Evolutionary conservation across 2,797 vertebrate genomes (phyloP).

Genomic region (Clarias pachynema): DNA sequence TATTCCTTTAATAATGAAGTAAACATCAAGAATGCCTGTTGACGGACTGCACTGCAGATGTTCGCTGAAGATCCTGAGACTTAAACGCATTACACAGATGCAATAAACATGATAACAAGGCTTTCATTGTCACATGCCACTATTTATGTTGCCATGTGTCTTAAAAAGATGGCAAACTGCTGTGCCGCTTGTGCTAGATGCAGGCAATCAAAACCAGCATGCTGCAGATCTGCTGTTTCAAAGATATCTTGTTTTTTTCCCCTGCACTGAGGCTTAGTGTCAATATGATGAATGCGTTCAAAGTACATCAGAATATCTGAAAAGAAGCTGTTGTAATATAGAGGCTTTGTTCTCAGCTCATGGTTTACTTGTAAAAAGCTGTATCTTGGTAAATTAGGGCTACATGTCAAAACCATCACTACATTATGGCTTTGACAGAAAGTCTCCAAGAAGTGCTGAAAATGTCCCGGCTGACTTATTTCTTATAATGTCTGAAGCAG

Average conservation of each 20-base stretch:
- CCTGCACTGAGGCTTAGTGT: slow-evolving; percentile 44
- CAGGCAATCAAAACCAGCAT: slow-evolving; percentile 16
- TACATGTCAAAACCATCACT: background rate
- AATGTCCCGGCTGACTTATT: slow-evolving; percentile 14
- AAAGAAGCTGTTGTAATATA: background rate
- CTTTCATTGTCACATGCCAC: slow-evolving; percentile 1
- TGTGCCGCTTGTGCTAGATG: slow-evolving; percentile 9
- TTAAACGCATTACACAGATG: background rate
- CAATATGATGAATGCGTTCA: slow-evolving; percentile 40
- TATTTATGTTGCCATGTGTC: slow-evolving; percentile 13
- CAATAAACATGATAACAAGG: slow-evolving; percentile 9
- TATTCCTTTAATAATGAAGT: background rate
- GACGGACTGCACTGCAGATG: background rate
- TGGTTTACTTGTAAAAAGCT: slow-evolving; percentile 32
- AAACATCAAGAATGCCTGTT: background rate
- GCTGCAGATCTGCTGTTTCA: slow-evolving; percentile 12
- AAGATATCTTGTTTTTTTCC: slow-evolving; percentile 24
- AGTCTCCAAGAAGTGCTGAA: background rate
- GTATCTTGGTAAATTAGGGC: slow-evolving; percentile 25
- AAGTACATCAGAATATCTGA: slow-evolving; percentile 33
- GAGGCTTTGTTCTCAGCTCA: slow-evolving; percentile 10
- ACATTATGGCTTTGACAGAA: slow-evolving; percentile 22
- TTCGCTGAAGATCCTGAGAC: background rate
- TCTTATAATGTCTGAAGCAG: background rate
- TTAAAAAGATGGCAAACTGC: slow-evolving; percentile 29